Evolutionary conservation across 2,888 invertebrate species (phyloP).

Genomic region (Campaea margaritaria): DNA sequence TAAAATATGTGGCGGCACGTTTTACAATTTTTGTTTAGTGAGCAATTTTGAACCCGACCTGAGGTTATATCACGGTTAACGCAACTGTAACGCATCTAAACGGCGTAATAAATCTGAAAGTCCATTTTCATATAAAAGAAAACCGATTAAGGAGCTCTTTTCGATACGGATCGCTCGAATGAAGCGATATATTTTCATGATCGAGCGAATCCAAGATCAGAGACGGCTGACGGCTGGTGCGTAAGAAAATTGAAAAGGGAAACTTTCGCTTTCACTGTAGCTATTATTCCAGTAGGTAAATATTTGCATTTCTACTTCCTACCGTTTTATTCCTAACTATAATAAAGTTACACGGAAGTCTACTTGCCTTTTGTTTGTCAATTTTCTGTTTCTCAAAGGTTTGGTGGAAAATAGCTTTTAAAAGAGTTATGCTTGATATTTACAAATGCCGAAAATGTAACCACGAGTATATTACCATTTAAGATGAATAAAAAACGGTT

Average conservation of each 20-base stretch:
- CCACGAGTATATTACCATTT: too few relatives aligned
- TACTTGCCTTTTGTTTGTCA: too few relatives aligned
- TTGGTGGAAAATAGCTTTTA: too few relatives aligned
- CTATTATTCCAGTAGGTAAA: slow-evolving; percentile 49
- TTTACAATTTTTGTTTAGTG: slow-evolving; percentile 78
- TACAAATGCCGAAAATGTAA: too few relatives aligned
- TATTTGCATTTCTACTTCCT: neutral
- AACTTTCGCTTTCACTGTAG: slow-evolving; percentile 69
- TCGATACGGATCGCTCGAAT: slow-evolving; percentile 82
- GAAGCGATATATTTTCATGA: slow-evolving; percentile 85
- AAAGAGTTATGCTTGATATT: too few relatives aligned
- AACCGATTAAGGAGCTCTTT: slow-evolving; percentile 83
- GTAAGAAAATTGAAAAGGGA: slow-evolving; percentile 80
- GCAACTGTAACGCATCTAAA: slow-evolving; percentile 76
- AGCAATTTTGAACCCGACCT: slow-evolving; percentile 72
- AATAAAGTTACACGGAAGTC: neutral
- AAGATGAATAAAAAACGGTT: too few relatives aligned
- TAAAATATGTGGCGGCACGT: slow-evolving; percentile 74
- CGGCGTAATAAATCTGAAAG: slow-evolving; percentile 82
- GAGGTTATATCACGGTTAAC: slow-evolving; percentile 74
- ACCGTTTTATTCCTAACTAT: neutral
- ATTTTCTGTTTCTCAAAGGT: too few relatives aligned
- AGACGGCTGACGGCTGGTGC: slow-evolving; percentile 79
- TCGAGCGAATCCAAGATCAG: slow-evolving; percentile 80
- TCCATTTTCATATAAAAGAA: slow-evolving; percentile 84